Evolutionary conservation across 2,888 invertebrate species (phyloP).

Genomic region (Pocota personata): DNA sequence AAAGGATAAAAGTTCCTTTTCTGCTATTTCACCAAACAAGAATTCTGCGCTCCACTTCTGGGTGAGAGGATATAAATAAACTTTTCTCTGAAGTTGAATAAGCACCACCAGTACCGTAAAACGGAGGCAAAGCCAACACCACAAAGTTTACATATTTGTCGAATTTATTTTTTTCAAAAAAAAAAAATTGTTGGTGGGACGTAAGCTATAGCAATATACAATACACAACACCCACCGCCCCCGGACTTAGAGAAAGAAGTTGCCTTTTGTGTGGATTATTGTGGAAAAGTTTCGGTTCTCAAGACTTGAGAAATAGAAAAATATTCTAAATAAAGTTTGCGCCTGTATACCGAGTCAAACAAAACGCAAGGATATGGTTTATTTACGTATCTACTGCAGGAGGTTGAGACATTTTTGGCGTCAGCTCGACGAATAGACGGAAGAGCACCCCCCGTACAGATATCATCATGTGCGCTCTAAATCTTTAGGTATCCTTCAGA

Average conservation of each 20-base stretch:
- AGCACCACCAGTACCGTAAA: conserved; percentile 52
- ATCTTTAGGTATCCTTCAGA: conserved; percentile 51
- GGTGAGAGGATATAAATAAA: conserved; percentile 45
- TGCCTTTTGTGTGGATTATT: conserved; percentile 36
- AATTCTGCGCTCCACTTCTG: conserved; percentile 3
- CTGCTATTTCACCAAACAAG: conserved; percentile 17
- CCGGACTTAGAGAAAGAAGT: too few relatives aligned
- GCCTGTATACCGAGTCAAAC: conserved; percentile 1
- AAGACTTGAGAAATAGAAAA: conserved; percentile 21
- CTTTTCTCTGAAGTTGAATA: conserved; percentile 53
- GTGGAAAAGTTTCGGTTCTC: conserved; percentile 2
- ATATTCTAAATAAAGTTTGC: conserved; percentile 45
- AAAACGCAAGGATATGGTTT: conserved; percentile 37
- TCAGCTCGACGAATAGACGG: conserved; percentile 38
- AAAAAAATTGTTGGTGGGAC: background rate
- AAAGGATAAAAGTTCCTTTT: conserved; percentile 28
- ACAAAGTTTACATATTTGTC: conserved; percentile 52
- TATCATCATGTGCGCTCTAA: conserved; percentile 27
- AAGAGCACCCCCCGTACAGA: conserved; percentile 16
- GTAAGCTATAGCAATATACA: background rate
- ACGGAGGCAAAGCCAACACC: conserved; percentile 32
- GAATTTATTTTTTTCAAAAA: conserved; percentile 2
- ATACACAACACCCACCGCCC: background rate
- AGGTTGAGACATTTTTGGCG: conserved; percentile 26
- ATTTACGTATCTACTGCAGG: conserved; percentile 11